phyloP scores from a whole-genome alignment of 1,140 invertebrate species.

The Drosophila cardini region DNA sequence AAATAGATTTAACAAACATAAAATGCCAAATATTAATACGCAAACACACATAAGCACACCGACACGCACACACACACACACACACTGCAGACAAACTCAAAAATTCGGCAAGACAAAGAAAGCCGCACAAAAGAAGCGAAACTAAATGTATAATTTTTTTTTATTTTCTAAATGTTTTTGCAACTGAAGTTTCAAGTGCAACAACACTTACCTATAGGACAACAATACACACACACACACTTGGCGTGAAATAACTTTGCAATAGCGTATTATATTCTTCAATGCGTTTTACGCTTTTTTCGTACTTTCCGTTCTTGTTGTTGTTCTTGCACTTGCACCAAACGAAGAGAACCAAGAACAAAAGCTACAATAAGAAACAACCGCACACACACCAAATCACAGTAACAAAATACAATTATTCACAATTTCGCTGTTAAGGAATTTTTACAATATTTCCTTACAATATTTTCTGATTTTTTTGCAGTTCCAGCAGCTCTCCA shows the following conservation, averaged over 20 bases:
- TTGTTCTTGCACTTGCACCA: slow-evolving; percentile 36
- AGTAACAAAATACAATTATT: slow-evolving; percentile 34
- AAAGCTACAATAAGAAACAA: slow-evolving; percentile 4
- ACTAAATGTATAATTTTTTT: not conserved
- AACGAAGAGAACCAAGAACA: slow-evolving; percentile 13
- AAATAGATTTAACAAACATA: not conserved
- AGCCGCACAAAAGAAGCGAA: slow-evolving; percentile 4
- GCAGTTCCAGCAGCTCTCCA: slow-evolving; percentile 43
- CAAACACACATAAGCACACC: slow-evolving; percentile 1
- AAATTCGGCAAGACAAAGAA: slow-evolving; percentile 17
- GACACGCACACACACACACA: slow-evolving; percentile 17
- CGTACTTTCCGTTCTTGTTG: slow-evolving; percentile 8
- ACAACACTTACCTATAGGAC: slow-evolving; percentile 27
- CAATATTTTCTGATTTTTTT: slow-evolving; percentile 16
- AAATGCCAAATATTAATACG: not conserved
- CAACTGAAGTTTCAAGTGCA: slow-evolving; percentile 21
- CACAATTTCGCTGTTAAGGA: slow-evolving; percentile 13
- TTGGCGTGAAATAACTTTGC: not conserved
- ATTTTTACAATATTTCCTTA: slow-evolving; percentile 12
- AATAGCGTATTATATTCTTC: slow-evolving; percentile 21
- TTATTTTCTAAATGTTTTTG: not conserved
- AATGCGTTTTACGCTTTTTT: slow-evolving; percentile 32
- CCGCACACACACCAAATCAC: slow-evolving; percentile 15
- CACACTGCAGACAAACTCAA: not conserved
- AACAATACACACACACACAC: slow-evolving; percentile 13